Evolutionary conservation across 2,113 vertebrate species (phyloP).

Genomic region (Oncorhynchus tshawytscha): DNA sequence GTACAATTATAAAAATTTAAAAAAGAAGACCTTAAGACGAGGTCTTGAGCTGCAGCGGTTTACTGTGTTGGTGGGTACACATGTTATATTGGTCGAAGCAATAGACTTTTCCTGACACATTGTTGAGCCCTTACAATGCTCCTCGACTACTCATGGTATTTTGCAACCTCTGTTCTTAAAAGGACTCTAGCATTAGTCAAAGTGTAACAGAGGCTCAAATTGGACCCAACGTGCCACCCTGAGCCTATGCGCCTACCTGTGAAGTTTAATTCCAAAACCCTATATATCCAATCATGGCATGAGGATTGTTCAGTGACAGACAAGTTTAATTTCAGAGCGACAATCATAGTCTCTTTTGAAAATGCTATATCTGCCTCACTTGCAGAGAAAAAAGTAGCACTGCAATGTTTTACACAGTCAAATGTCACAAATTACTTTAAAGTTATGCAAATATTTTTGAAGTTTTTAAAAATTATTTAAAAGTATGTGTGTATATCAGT

Average conservation of each 20-base stretch:
- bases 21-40: neutral
- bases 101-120: constrained; percentile 53
- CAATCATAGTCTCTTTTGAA: too few relatives aligned
- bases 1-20: neutral
- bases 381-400: too few relatives aligned
- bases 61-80: neutral
- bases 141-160: constrained; percentile 8
- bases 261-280: neutral
- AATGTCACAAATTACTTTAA: too few relatives aligned
- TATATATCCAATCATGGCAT: too few relatives aligned
- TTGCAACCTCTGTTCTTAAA: constrained; percentile 29
- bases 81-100: neutral
- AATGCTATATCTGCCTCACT: too few relatives aligned
- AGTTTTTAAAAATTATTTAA: too few relatives aligned
- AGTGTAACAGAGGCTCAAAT: constrained; percentile 21
- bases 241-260: constrained; percentile 21
- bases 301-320: too few relatives aligned
- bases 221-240: neutral
- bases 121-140: constrained; percentile 14
- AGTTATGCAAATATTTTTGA: too few relatives aligned
- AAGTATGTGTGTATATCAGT: too few relatives aligned
- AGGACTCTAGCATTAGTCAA: too few relatives aligned
- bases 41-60: neutral
- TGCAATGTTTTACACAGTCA: too few relatives aligned
- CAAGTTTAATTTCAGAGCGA: too few relatives aligned